Percentiles rank a stretch among this genome's conserved stretches.
Conservation (phyloP, 2,113 vertebrate genomes). For the Lagopus muta region DNA sequence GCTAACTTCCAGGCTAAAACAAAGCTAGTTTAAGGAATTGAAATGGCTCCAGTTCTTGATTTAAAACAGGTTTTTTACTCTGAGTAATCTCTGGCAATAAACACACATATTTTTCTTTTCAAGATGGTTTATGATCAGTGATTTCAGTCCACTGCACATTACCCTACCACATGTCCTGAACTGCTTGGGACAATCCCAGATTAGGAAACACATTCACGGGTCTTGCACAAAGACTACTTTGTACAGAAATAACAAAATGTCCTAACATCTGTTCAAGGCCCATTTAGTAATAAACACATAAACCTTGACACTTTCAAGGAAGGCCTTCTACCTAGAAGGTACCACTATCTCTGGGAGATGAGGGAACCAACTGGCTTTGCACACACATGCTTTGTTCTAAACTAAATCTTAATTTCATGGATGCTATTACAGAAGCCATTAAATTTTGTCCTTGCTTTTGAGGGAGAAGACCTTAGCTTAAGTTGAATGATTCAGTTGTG, state of each 20-base stretch:
- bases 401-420: not conserved
- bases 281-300: conserved; percentile 5
- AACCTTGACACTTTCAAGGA: not conserved
- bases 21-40: conserved; percentile 50
- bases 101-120: conserved; percentile 67
- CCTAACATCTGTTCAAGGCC: conserved; percentile 26
- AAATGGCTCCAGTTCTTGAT: conserved; percentile 61
- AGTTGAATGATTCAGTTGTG: not conserved
- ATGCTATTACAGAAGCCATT: not conserved
- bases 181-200: conserved; percentile 53
- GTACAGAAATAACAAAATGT: conserved; percentile 40
- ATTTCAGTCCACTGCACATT: conserved; percentile 53
- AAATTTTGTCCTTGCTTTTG: not conserved
- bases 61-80: conserved; percentile 69
- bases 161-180: conserved; percentile 55
- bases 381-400: not conserved
- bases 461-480: not conserved
- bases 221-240: conserved; percentile 30
- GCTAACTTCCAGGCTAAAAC: conserved; percentile 43
- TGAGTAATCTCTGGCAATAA: conserved; percentile 68
- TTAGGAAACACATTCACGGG: conserved; percentile 20
- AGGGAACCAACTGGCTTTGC: not conserved
- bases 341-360: not conserved
- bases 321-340: conserved; percentile 15
- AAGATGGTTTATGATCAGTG: conserved; percentile 72